Base-by-base conservation (phyloP, 2,113 vertebrate species). In the Mus musculus region DNA sequence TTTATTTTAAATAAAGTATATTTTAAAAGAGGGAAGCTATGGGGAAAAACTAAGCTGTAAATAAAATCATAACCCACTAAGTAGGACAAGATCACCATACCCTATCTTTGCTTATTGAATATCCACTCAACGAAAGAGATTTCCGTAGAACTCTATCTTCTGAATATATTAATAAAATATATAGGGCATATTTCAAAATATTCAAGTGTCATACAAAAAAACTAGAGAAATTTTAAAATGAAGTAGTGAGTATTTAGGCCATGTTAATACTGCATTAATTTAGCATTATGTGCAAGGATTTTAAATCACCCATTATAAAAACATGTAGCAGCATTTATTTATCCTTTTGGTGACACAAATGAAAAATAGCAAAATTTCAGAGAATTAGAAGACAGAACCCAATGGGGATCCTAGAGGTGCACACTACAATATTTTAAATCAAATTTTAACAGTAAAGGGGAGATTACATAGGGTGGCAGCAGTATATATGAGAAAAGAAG, bases 301-400 rank as follows among this genome's bases (percentile, higher is more conserved):
- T 93, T 80, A 73, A 94, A 88, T 13, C 6, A 85, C 28, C n/a
- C 26, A 90, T 65, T 33, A 95, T 54, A 89, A 96, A 94, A 88
- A 71, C 85, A 19, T 30, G 76, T 80, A 42, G 56, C 0, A 13
- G 24, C 69, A 84, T 75, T 76, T 65, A 95, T 3, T 75, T 59
- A 39, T 69, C 52, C 3, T 61, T 71, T 75, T 72, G 42, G 42
- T 42, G 24, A 81, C 77, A 73, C 9, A 93, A 76, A 46, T 72
- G 63, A 90, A 94, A 92, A 80, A 87, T 3, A 89, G 46, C 8
- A 82, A 86, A 80, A 39, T 69, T 28, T 54, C 22, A 46, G 8
- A 49, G 63, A 63, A 52, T 54, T 28, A 61, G 36, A 75, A 36
- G 39, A 52, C 72, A 71, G 7, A 39, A 78, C 17, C 4, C 63